Base-by-base conservation (phyloP, 2,888 invertebrate genomes). In the Ichneumoninae sp. region DNA sequence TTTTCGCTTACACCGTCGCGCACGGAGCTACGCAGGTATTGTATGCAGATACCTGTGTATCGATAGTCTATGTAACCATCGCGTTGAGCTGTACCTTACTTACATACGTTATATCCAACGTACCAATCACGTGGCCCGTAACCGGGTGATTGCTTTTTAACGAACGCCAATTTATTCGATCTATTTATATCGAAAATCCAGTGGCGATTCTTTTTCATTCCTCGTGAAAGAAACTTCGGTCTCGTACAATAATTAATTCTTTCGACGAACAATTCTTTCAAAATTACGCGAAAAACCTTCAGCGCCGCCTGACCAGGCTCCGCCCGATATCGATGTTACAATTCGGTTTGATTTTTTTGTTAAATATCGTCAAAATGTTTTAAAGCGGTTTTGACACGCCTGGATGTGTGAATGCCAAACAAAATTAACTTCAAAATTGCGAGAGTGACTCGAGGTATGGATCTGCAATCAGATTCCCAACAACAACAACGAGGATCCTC, bases 1-100 rank as follows among this genome's bases (percentile, higher is more conserved):
- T 69, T 44, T 40, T 71, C 66, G 68, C 73, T 71, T 30, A 47
- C 70, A 47, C 50, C 19, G 54, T 44, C 22, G n/a, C 19, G n/a
- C n/a, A 26, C 22, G 26, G 13, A 16, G 10, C 10, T 40, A 4
- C 13, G 6, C n/a, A 40, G 40, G 33, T 63, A 33, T 30, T 7
- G 30, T 63, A 63, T 33, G 63, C 63, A 63, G 63, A 66, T 66
- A 66, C 66, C 1, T 44, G 19, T 66, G 19, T 66, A 40, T 40
- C 36, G 40, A 66, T 33, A 6, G 63, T 30, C 40, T 40, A 66
- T 40, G 13, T 66, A 22, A 40, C 40, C 4, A 1, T 22, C 66
- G 66, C 7, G 65, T 10, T 19, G 19, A 8, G 40, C 40, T 2
- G 19, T 65, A 65, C 16, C n/a, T 40, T 19, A 40, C 40, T 36